Conservation (phyloP, 2,888 invertebrate genomes). For the Caenorhabditis auriculariae region DNA sequence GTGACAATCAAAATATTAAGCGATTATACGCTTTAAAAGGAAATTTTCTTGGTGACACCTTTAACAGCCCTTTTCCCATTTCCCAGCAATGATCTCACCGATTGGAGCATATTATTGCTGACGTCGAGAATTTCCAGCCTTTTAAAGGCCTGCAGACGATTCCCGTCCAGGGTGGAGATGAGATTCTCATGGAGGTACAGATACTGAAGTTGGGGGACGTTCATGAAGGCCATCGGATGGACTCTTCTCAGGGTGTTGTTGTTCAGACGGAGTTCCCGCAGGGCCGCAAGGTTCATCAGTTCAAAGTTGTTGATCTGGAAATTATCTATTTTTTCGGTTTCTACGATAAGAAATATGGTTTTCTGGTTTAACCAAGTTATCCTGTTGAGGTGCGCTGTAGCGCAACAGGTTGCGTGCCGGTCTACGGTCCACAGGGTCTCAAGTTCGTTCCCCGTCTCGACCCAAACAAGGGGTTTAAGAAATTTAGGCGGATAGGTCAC, state of each 20-base stretch:
- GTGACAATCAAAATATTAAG: too few relatives aligned
- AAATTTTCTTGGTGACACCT: too few relatives aligned
- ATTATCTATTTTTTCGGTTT: neutral
- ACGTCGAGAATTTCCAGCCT: conserved; percentile 77
- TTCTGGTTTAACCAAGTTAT: neutral
- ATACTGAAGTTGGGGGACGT: conserved; percentile 72
- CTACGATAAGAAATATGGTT: neutral
- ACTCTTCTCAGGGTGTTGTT: conserved; percentile 73
- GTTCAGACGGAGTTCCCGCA: conserved; percentile 72
- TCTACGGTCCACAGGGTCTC: too few relatives aligned
- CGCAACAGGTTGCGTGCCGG: too few relatives aligned
- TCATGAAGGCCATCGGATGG: conserved; percentile 81
- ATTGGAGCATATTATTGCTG: conserved; percentile 77
- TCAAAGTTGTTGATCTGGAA: conserved; percentile 70
- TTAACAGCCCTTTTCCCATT: too few relatives aligned
- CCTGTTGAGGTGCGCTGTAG: too few relatives aligned
- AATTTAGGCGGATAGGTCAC: too few relatives aligned
- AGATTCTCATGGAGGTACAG: conserved; percentile 79
- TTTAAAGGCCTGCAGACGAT: conserved; percentile 79
- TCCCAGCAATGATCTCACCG: conserved; percentile 71
- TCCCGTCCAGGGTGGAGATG: conserved; percentile 78
- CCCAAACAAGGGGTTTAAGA: too few relatives aligned
- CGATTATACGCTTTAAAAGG: too few relatives aligned
- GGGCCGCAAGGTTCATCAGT: conserved; percentile 77
- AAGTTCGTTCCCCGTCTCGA: too few relatives aligned